A percentile compares a stretch with the other conserved stretches of the same genome.
phyloP scores from a whole-genome alignment of 2,888 invertebrate species.

The Eutolmus rufibarbis region DNA sequence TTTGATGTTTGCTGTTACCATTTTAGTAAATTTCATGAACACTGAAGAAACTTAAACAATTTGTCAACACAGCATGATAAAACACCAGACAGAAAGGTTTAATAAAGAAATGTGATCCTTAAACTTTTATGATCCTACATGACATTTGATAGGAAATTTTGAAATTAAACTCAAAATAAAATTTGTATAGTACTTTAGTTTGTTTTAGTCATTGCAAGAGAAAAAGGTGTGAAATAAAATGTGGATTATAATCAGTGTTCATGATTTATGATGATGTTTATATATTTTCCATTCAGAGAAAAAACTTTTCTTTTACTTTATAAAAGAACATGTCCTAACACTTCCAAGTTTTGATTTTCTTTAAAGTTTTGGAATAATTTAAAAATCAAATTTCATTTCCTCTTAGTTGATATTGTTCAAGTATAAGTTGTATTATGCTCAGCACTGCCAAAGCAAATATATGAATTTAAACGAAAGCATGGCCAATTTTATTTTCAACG shows the following conservation, averaged over 20 bases:
- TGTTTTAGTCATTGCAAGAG: no score
- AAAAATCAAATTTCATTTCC: neutral
- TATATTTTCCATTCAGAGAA: neutral
- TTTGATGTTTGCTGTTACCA: neutral
- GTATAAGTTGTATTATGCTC: slow-evolving; percentile 43
- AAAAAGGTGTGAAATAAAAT: neutral
- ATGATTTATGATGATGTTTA: no score
- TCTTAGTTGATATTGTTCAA: neutral
- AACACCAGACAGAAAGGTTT: neutral
- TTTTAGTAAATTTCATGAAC: neutral
- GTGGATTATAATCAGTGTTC: neutral
- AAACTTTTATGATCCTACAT: no score
- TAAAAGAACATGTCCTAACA: neutral
- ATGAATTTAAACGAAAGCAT: slow-evolving; percentile 30
- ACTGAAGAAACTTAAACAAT: neutral
- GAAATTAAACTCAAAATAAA: no score
- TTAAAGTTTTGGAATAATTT: neutral
- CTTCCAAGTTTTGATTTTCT: neutral
- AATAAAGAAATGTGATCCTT: no score
- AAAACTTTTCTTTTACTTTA: neutral
- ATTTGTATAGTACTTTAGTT: neutral
- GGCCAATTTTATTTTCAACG: neutral
- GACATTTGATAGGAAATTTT: no score
- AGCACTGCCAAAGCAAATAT: slow-evolving; percentile 48
- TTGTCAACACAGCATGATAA: neutral